These are phyloP conservation scores for Centropristis striata DNA, from an alignment of 2,113 vertebrate species.

Conservation along the genomic window DNA sequence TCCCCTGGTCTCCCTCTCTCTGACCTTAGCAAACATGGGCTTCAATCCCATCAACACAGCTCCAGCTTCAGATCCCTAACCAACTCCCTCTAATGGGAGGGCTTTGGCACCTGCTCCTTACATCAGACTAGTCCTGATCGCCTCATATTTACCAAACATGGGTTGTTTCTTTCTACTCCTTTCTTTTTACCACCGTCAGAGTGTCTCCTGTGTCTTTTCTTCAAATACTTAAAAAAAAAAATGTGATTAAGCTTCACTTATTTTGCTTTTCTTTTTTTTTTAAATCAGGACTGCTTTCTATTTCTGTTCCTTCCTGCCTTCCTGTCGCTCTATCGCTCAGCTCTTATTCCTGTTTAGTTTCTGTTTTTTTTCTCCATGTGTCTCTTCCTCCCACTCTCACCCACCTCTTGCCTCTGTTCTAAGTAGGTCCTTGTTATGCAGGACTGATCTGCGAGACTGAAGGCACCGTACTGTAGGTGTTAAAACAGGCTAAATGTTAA, in stretches of 20 bases:
- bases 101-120: conserved; percentile 40
- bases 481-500: conserved; percentile 49
- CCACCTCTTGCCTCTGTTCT: conserved; percentile 36
- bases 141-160: conserved; percentile 27
- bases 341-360: conserved; percentile 27
- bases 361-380: neutral
- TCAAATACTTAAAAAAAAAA: conserved; percentile 17
- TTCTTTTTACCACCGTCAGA: conserved; percentile 15
- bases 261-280: conserved; percentile 20
- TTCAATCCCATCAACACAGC: conserved; percentile 35
- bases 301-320: conserved; percentile 43
- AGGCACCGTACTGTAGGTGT: conserved; percentile 32
- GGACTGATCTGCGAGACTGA: conserved; percentile 53
- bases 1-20: conserved; percentile 56
- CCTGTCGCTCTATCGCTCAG: neutral
- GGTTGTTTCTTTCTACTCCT: conserved; percentile 17
- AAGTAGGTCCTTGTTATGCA: conserved; percentile 27
- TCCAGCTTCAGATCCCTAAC: conserved; percentile 49
- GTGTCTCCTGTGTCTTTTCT: conserved; percentile 17
- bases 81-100: conserved; percentile 23
- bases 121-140: conserved; percentile 35
- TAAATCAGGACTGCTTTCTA: conserved; percentile 31
- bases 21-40: conserved; percentile 54
- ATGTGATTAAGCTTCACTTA: conserved; percentile 39
- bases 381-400: conserved; percentile 4